Evolutionary conservation across 92 coral and sea anemone species (phyloP), one percentile per base, ranked within the genome.

Genomic region (Umimayanthus kanabou): DNA sequence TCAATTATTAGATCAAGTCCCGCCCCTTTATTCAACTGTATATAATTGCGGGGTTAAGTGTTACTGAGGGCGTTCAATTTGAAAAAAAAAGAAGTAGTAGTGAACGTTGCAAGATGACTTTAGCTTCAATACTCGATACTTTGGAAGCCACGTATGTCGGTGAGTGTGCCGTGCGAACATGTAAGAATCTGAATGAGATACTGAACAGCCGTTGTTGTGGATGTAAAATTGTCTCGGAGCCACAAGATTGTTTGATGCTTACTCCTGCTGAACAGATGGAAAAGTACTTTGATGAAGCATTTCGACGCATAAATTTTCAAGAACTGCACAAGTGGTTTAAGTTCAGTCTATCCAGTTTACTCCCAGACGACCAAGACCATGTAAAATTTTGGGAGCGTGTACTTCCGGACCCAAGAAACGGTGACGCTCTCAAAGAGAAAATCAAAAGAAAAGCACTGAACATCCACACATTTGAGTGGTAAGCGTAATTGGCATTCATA

Each of bases 201-300:
- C 14, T 42, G 22, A 77, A 43, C 49, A 61, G 43, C 22, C 81
- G 81, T 42, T 77, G 81, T 45, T 77, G 81, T 77, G 81, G 81
- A 6, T 77, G 81, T 47, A 77, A 77, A 77, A 45, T 40, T 42
- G 45, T 29, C 29, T 77, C 26, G 81, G 49, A 77, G 49, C 16
- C 42, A 28, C 64, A 77, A 26, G 64, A 77, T 43, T 42, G 81
- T 20, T 42, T n/a, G 49, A 77, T 77, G 81, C 61, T 77, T 3
- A 45, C 81, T 77, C 81, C 45, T 37, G 29, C 30, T 77, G 81
- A 77, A 77, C 45, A 77, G 43, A 11, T 77, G 20, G 81, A 77
- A n/a, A 42, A 3, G 65, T 77, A 77, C 81, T 77, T 77, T 77
- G 81, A 77, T 77, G 81, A 77, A 77, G 58, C 81, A 47, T 77